A percentile compares a stretch with the other conserved stretches of the same genome.
Conservation (phyloP, 64 coral and sea anemone species). For the Catalaphyllia jardinei region DNA sequence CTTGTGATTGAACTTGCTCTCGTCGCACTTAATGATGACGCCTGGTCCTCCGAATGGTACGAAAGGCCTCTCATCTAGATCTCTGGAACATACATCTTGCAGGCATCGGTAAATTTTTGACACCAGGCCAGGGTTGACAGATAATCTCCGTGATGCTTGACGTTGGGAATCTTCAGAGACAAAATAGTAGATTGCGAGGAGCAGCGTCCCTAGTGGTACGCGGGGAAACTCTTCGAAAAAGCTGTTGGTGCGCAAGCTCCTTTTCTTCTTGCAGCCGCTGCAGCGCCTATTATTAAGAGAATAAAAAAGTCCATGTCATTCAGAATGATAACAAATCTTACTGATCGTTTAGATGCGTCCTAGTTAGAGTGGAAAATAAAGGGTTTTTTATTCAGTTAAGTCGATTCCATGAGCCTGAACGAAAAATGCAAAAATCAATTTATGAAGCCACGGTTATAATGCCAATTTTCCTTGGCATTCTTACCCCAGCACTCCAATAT, state of each 20-base stretch:
- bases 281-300: background rate
- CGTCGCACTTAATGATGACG: slow-evolving; percentile 9
- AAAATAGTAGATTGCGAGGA: background rate
- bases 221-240: slow-evolving; percentile 14
- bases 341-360: too few species aligned
- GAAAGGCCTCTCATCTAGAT: slow-evolving; percentile 28
- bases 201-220: background rate
- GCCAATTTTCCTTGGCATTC: too few species aligned
- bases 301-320: background rate
- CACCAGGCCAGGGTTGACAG: background rate
- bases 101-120: background rate
- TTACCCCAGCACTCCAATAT: too few species aligned
- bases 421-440: too few species aligned
- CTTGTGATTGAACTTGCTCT: slow-evolving; percentile 12
- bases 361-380: too few species aligned
- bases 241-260: slow-evolving; percentile 1
- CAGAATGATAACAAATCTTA: too few species aligned
- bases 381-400: too few species aligned
- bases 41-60: slow-evolving; percentile 38
- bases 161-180: background rate
- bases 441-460: too few species aligned
- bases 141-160: background rate
- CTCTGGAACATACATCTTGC: slow-evolving; percentile 11
- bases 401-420: too few species aligned
- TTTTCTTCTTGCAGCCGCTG: slow-evolving; percentile 6